A percentile compares a stretch with the other conserved stretches of the same genome.
Conservation (phyloP, 2,888 invertebrate genomes). For the Drosophila paracracens region DNA sequence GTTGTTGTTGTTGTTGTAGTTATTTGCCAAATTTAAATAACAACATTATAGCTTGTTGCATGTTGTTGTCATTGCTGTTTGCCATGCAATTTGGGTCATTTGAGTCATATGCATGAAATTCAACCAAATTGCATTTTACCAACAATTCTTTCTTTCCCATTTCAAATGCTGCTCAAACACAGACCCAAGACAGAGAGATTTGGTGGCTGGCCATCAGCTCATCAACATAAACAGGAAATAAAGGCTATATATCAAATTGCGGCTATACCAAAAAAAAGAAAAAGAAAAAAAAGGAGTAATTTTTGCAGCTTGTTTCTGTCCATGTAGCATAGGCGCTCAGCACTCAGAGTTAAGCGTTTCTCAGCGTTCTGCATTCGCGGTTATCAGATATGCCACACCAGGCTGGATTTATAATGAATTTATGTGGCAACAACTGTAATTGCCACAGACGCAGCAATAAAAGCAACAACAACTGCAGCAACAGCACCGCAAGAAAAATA, state of each 20-base stretch:
- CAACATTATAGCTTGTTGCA: slow-evolving; percentile 55
- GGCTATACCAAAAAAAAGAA: slow-evolving; percentile 16
- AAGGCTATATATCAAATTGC: slow-evolving; percentile 71
- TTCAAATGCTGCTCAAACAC: slow-evolving; percentile 11
- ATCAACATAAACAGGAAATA: slow-evolving; percentile 75
- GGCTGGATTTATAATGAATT: slow-evolving; percentile 65
- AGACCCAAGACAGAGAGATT: slow-evolving; percentile 5
- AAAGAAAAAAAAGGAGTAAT: neutral
- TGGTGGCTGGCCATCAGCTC: slow-evolving; percentile 40
- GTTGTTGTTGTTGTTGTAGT: slow-evolving; percentile 46
- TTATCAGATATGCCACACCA: slow-evolving; percentile 74
- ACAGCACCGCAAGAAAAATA: neutral
- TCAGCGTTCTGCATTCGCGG: slow-evolving; percentile 32
- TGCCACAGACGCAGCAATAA: slow-evolving; percentile 39
- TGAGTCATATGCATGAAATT: slow-evolving; percentile 75
- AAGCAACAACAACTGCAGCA: slow-evolving; percentile 5
- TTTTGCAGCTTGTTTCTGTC: slow-evolving; percentile 75
- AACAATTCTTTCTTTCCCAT: slow-evolving; percentile 56
- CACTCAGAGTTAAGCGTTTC: slow-evolving; percentile 21
- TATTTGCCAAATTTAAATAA: slow-evolving; percentile 79
- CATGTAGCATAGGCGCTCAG: slow-evolving; percentile 30
- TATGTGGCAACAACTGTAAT: slow-evolving; percentile 60
- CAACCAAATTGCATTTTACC: slow-evolving; percentile 54
- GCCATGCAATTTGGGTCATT: slow-evolving; percentile 80
- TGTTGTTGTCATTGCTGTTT: slow-evolving; percentile 68